A percentile compares a stretch with the other conserved stretches of the same genome.
Evolutionary conservation across 1,140 invertebrate species (phyloP).

Genomic region (Euglossa dilemma): DNA sequence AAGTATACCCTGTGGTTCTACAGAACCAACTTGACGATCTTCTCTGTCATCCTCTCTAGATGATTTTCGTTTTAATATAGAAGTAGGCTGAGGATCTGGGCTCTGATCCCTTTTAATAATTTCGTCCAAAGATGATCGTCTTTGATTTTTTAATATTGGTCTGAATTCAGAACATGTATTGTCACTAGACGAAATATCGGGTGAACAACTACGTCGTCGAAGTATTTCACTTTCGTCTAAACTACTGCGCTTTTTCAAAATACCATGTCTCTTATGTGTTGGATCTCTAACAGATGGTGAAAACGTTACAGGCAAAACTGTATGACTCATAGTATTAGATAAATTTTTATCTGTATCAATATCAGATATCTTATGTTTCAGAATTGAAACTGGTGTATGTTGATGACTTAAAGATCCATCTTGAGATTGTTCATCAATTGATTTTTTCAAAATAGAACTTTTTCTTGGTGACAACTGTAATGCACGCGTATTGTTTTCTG

Average conservation of each 20-base stretch:
- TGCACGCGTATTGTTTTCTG: constrained; percentile 52
- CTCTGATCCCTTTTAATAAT: constrained; percentile 83
- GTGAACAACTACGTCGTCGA: constrained; percentile 86
- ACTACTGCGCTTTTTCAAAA: constrained; percentile 90
- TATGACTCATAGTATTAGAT: constrained; percentile 72
- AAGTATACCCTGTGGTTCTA: constrained; percentile 89
- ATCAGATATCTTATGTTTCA: constrained; percentile 89
- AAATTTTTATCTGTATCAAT: constrained; percentile 82
- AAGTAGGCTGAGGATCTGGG: constrained; percentile 83
- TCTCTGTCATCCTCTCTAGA: constrained; percentile 84
- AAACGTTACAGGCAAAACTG: constrained; percentile 70
- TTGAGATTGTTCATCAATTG: constrained; percentile 75
- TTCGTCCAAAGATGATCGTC: constrained; percentile 88
- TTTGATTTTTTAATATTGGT: constrained; percentile 87
- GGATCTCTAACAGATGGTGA: constrained; percentile 79
- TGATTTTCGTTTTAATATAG: constrained; percentile 88
- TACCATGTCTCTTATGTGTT: constrained; percentile 88
- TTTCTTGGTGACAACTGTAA: constrained; percentile 68
- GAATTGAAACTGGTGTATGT: constrained; percentile 87
- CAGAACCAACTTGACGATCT: constrained; percentile 83
- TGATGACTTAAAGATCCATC: constrained; percentile 72
- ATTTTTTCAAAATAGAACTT: constrained; percentile 69
- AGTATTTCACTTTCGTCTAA: constrained; percentile 89
- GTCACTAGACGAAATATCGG: constrained; percentile 85
- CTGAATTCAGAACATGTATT: constrained; percentile 84